These are phyloP conservation scores for Synanceia verrucosa DNA, from an alignment of 2,797 vertebrate species.

Conservation along the genomic window DNA sequence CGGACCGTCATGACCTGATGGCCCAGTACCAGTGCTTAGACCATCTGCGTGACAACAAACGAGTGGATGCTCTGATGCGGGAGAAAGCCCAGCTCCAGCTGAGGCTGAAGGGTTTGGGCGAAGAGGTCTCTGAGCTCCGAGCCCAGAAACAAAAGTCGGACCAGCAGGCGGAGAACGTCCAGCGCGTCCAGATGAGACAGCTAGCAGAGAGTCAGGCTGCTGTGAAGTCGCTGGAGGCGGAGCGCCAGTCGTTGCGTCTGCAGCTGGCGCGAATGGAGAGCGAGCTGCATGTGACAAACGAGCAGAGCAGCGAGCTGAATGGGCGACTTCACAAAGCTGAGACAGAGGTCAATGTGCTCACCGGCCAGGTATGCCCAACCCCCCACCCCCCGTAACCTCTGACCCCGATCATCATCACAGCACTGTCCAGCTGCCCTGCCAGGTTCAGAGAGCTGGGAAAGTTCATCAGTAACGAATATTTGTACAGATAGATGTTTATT, in stretches of 20 bases:
- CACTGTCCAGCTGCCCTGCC: too few relatives aligned
- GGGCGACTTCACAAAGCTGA: conserved; percentile 89
- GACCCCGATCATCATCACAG: too few relatives aligned
- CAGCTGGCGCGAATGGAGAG: conserved; percentile 87
- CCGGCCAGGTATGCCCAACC: conserved; percentile 86
- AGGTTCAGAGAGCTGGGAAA: too few relatives aligned
- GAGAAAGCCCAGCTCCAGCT: conserved; percentile 90
- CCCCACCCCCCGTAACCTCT: too few relatives aligned
- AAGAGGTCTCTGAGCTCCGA: conserved; percentile 89
- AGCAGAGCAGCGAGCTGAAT: conserved; percentile 87
- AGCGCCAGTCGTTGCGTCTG: conserved; percentile 90
- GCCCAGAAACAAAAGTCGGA: conserved; percentile 90
- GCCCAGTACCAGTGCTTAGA: conserved; percentile 85
- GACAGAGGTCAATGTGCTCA: conserved; percentile 84
- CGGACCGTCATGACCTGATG: conserved; percentile 87
- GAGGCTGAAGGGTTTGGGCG: conserved; percentile 88
- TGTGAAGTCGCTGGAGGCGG: conserved; percentile 90
- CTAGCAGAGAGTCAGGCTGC: conserved; percentile 88
- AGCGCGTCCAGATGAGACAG: conserved; percentile 90
- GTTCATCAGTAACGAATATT: too few relatives aligned
- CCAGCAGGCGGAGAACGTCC: conserved; percentile 89
- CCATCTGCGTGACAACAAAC: conserved; percentile 83
- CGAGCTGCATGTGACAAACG: conserved; percentile 84
- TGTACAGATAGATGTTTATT: too few relatives aligned
- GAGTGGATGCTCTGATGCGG: conserved; percentile 85